Base-by-base conservation (phyloP, 1,140 invertebrate species). In the Drosophila nannoptera region DNA sequence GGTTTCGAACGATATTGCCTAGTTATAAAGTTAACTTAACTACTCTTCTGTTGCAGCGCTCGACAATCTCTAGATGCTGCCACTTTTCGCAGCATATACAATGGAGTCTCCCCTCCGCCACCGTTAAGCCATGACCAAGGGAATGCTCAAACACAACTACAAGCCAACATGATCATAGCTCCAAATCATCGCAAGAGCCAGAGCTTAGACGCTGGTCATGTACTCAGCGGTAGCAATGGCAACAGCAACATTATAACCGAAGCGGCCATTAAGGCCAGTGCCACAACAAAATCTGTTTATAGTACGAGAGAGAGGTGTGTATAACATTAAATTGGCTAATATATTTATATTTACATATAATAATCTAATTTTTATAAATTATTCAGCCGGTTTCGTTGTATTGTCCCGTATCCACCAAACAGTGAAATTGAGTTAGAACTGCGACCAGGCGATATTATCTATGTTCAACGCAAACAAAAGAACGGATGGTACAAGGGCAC, bases 401-500 rank as follows among this genome's bases (percentile, higher is more conserved):
- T 97, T 69, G 95, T 96, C 22, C 95, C 97, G 6, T 98, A 98
- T 91, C 97, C 97, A n/a, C 96, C 97, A 0, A 97, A 98, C 87
- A 96, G 95, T 69, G 96, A 98, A 72, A 96, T 97, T 83, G 96
- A 98, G 89, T 78, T 98, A 66, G 96, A 97, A 87, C 90, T 98
- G 1, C 94, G 95, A 69, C 92, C 97, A 12, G 96, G 96, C 22
- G 97, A 98, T 86, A 94, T 98, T 53, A 96, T 98, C 58, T 94
- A 96, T 77, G 96, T 98, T 4, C 95, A 96, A 83, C 96, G 96
- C 75, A 98, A 97, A 88, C 93, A 96, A 38, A 96, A 97, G 29
- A 97, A 98, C 84, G 97, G 97, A 9, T 98, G 97, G 97, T 98
- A 95, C 88, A 98, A 98, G 89, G 97, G 97, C 5, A 97, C 96